Base-by-base conservation (phyloP, 1,140 invertebrate species). In the Drosophila hydei region DNA sequence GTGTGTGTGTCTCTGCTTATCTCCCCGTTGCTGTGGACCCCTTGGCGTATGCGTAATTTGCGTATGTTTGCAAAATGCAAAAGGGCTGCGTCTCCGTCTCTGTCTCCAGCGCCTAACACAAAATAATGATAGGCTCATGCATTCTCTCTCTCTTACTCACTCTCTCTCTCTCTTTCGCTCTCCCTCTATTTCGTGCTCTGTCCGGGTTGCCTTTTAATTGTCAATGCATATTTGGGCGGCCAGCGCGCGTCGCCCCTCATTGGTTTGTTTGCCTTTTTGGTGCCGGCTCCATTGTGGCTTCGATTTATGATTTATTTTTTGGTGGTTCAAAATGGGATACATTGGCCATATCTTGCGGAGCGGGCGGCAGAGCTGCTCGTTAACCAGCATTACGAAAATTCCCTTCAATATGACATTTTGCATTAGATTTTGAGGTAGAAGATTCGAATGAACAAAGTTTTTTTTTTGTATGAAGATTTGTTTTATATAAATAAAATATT, bases 251-350 rank as follows among this genome's bases (percentile, higher is more conserved):
- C 25, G 33, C 52, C n/a, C 45, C 62, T 50, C 38, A 63, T 61
- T 63, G 76, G 30, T 61, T 79, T 85, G 80, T 80, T 79, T 79
- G 80, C 27, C 38, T 16, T 42, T 56, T 64, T 59, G 54, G 45
- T 33, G 54, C 59, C 36, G 50, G 54, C 55, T 51, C 48, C 72
- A 84, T 83, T 83, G 79, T 83, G 76, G 55, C 80, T 77, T 69
- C 73, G 61, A 84, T 84, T 84, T 84, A 84, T 84, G 80, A 84
- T 84, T 84, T 84, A 80, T 80, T 85, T 84, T 81, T 73, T 85
- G 47, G 21, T 56, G 43, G 58, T 36, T 74, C 36, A 61, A 33
- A 70, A 64, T 69, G 63, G 62, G 50, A 7, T 45, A 38, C 68
- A 56, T 33, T 78, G 56, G 51, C 23, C 27, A 16, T 30, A 42